phyloP scores from a whole-genome alignment of 1,140 invertebrate species.

The Psilanteris sp. region DNA sequence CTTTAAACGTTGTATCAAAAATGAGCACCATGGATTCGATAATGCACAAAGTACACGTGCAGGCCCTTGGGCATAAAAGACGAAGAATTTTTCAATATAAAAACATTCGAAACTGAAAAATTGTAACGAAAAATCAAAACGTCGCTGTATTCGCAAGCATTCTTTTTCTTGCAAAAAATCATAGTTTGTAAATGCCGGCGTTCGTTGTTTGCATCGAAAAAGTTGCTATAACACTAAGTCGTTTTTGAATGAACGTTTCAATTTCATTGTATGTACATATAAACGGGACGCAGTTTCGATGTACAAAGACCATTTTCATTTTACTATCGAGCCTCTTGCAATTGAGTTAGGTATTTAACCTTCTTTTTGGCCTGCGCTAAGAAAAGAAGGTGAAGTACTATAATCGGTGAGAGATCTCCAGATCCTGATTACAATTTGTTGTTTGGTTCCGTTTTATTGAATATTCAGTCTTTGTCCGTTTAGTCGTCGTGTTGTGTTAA shows the following conservation, averaged over 20 bases:
- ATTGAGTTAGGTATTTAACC: neutral
- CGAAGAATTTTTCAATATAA: constrained; percentile 11
- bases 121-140: neutral
- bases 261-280: constrained; percentile 3
- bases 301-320: constrained; percentile 21
- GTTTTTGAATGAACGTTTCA: neutral
- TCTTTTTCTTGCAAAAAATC: neutral
- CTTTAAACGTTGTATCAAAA: constrained; percentile 3
- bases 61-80: constrained; percentile 6
- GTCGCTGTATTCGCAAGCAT: too few species aligned
- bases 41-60: constrained; percentile 22
- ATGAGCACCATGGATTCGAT: constrained; percentile 36
- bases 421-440: too few species aligned
- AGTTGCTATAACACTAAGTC: constrained; percentile 1
- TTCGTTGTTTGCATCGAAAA: neutral
- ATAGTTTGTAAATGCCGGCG: neutral
- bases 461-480: constrained; percentile 50
- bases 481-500: constrained; percentile 40
- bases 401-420: neutral
- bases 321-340: neutral
- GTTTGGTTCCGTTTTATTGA: constrained; percentile 2
- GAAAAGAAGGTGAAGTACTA: neutral
- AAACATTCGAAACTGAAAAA: neutral
- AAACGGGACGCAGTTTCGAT: constrained; percentile 19
- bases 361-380: neutral